phyloP scores from a whole-genome alignment of 2,888 invertebrate species.

The Caradrina clavipalpis region DNA sequence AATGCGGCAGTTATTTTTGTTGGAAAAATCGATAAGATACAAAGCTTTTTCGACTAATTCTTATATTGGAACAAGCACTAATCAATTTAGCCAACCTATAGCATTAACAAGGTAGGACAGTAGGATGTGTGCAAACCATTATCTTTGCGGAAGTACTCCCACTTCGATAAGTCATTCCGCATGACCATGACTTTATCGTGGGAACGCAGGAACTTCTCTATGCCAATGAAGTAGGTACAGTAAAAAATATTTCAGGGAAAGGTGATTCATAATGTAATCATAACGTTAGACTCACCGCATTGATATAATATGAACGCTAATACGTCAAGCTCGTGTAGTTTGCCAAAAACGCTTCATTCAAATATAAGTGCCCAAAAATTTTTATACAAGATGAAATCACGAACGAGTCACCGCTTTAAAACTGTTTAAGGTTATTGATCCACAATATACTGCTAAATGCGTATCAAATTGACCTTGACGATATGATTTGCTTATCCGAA shows the following conservation, averaged over 20 bases:
- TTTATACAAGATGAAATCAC: conserved; percentile 29
- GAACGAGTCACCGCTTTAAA: conserved; percentile 34
- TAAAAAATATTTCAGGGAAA: conserved; percentile 9
- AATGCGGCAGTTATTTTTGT: neutral
- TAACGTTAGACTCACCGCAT: conserved; percentile 1
- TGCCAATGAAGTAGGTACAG: conserved; percentile 11
- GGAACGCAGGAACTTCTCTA: neutral
- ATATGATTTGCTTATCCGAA: conserved; percentile 12
- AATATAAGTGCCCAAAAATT: conserved; percentile 8
- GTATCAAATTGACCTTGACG: conserved; percentile 25
- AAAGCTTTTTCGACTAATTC: neutral
- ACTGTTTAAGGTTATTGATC: conserved; percentile 39
- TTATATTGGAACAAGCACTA: neutral
- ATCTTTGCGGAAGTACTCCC: conserved; percentile 25
- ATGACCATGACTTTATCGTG: conserved; percentile 4
- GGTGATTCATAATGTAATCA: conserved; percentile 29
- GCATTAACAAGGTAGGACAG: neutral
- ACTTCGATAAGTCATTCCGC: conserved; percentile 15
- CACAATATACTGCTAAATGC: conserved; percentile 28
- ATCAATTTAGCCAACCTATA: neutral
- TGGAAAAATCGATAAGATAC: neutral
- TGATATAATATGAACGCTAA: neutral
- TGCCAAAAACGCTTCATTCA: conserved; percentile 39
- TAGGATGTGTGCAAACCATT: conserved; percentile 6
- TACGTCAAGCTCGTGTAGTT: neutral